Conservation (phyloP, 1,140 invertebrate species). For the Drosophila asahinai region DNA sequence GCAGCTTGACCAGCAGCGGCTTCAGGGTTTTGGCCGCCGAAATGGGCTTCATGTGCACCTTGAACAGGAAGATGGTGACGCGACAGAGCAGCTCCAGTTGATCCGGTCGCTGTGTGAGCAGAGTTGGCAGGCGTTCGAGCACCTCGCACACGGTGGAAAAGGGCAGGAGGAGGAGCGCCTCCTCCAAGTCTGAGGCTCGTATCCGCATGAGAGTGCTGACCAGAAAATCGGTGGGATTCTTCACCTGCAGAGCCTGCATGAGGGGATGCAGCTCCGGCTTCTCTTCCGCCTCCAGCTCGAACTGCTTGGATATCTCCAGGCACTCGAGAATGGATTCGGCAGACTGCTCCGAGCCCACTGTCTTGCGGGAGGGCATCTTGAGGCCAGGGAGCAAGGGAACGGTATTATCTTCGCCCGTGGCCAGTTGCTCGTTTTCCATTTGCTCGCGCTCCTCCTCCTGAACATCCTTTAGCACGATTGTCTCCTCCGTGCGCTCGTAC, state of each 20-base stretch:
- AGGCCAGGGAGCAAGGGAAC: slow-evolving; percentile 90
- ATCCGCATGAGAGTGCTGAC: slow-evolving; percentile 92
- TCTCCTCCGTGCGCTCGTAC: slow-evolving; percentile 95
- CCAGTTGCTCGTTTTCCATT: slow-evolving; percentile 89
- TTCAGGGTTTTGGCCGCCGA: slow-evolving; percentile 89
- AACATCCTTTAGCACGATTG: slow-evolving; percentile 96
- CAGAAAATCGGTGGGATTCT: slow-evolving; percentile 92
- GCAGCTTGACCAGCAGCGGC: slow-evolving; percentile 87
- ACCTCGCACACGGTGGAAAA: slow-evolving; percentile 93
- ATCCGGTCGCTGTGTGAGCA: slow-evolving; percentile 89
- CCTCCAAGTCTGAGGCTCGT: slow-evolving; percentile 94
- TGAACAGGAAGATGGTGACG: slow-evolving; percentile 92
- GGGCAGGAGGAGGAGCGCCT: slow-evolving; percentile 93
- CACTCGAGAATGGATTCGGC: slow-evolving; percentile 96
- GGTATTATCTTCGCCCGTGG: slow-evolving; percentile 89
- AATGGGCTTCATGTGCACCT: slow-evolving; percentile 94
- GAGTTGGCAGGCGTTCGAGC: slow-evolving; percentile 89
- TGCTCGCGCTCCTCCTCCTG: slow-evolving; percentile 93
- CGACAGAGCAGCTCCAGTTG: slow-evolving; percentile 91
- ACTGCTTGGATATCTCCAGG: slow-evolving; percentile 91
- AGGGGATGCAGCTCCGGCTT: slow-evolving; percentile 88
- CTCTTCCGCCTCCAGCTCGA: slow-evolving; percentile 86
- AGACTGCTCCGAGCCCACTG: slow-evolving; percentile 95
- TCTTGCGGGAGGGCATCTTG: slow-evolving; percentile 94
- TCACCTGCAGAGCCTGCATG: slow-evolving; percentile 91